These are phyloP conservation scores for Hydrolagus affinis DNA, from an alignment of 2,113 vertebrate genomes.

Conservation along the genomic window DNA sequence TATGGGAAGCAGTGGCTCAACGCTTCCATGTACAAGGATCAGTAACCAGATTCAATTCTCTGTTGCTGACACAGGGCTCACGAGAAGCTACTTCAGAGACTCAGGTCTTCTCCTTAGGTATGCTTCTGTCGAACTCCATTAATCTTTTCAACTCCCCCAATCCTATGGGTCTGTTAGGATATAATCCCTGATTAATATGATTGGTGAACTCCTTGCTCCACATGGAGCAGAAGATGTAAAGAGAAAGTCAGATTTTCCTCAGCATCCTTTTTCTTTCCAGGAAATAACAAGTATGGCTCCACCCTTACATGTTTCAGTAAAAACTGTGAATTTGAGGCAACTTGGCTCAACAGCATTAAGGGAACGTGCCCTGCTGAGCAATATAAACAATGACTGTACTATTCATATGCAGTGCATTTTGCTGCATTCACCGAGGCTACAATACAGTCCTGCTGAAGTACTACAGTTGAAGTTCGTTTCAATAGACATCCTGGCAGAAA, in stretches of 20 bases:
- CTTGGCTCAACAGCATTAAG: background rate
- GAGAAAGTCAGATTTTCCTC: background rate
- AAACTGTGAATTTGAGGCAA: background rate
- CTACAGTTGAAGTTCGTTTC: background rate
- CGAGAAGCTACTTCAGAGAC: conserved; percentile 64
- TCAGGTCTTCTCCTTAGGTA: conserved; percentile 65
- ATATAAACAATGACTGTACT: background rate
- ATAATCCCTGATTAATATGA: conserved; percentile 70
- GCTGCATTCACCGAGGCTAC: conserved; percentile 7
- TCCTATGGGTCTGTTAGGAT: conserved; percentile 47
- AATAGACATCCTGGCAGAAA: conserved; percentile 24
- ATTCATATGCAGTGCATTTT: background rate
- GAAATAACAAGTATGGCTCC: no score
- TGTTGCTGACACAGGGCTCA: conserved; percentile 43
- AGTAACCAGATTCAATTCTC: conserved; percentile 45
- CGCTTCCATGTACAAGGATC: conserved; percentile 45
- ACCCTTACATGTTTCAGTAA: background rate
- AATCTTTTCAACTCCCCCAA: conserved; percentile 65
- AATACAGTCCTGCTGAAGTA: background rate
- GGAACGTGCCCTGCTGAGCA: background rate
- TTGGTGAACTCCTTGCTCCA: conserved; percentile 53
- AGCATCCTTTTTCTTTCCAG: background rate
- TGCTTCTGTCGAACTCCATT: conserved; percentile 75
- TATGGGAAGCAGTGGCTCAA: conserved; percentile 26
- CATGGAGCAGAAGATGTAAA: background rate